A percentile compares a stretch with the other conserved stretches of the same genome.
phyloP scores from a whole-genome alignment of 2,113 vertebrate species.

The Tretioscincus oriximinensis region DNA sequence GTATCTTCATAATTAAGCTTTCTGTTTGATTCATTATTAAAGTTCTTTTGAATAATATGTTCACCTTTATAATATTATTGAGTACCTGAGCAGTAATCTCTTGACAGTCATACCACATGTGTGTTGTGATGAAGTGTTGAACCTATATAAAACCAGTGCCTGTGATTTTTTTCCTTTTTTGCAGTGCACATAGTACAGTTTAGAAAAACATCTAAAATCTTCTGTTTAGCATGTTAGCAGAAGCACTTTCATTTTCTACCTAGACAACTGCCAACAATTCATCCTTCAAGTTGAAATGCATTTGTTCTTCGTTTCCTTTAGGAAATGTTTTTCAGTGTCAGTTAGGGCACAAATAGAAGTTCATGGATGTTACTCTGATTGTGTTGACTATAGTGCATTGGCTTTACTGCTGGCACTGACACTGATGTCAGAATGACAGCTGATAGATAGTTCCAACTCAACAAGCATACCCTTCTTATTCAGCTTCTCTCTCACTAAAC shows the following conservation, averaged over 20 bases:
- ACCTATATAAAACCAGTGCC: not conserved
- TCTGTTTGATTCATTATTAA: too few species aligned
- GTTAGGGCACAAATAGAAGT: not conserved
- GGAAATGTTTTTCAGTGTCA: not conserved
- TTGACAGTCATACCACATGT: too few species aligned
- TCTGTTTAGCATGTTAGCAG: not conserved
- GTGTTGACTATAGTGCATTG: not conserved
- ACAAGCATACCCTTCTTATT: not conserved
- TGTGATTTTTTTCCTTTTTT: not conserved
- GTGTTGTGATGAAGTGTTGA: too few species aligned
- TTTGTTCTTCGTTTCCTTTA: constrained; percentile 1
- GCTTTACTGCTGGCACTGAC: not conserved
- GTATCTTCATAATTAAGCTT: not conserved
- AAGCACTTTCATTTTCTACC: not conserved
- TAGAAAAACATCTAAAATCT: not conserved
- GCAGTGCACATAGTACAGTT: not conserved
- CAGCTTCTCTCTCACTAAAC: not conserved
- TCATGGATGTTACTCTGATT: not conserved
- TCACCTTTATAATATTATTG: too few species aligned
- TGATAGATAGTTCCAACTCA: not conserved
- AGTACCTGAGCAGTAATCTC: too few species aligned
- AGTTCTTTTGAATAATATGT: too few species aligned
- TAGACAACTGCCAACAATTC: not conserved
- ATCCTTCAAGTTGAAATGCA: constrained; percentile 2
- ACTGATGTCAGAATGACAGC: not conserved